Evolutionary conservation across 2,888 invertebrate species (phyloP).

Genomic region (Trachelus tabidus): DNA sequence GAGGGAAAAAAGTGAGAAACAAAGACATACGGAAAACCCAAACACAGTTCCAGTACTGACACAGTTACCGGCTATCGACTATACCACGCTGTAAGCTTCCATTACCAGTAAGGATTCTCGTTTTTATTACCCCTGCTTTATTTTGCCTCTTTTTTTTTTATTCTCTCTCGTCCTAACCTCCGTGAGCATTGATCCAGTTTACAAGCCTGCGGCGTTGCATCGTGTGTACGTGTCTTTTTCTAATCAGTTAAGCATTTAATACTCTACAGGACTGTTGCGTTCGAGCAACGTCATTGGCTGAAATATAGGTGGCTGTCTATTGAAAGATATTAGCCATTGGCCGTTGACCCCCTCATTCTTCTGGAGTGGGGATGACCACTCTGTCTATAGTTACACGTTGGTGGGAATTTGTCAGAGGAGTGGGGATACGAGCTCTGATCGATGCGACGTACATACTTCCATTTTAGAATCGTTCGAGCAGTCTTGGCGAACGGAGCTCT

Average conservation of each 20-base stretch:
- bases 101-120: not conserved
- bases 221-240: not conserved
- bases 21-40: not conserved
- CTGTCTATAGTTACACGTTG: not conserved
- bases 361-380: not conserved
- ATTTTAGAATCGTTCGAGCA: not conserved
- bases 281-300: not conserved
- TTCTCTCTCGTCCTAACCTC: not conserved
- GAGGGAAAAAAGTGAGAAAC: not conserved
- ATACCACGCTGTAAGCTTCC: not conserved
- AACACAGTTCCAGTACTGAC: not conserved
- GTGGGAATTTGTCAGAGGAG: not conserved
- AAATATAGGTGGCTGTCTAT: constrained; percentile 14
- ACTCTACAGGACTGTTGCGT: not conserved
- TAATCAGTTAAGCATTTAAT: not conserved
- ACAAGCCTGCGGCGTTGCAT: not conserved
- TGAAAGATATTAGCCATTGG: constrained; percentile 32
- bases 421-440: constrained; percentile 25
- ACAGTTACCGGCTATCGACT: not conserved
- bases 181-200: not conserved
- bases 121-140: not conserved
- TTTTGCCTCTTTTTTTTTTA: not conserved
- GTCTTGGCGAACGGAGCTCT: not conserved
- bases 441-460: constrained; percentile 23
- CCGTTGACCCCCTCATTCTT: constrained; percentile 38